Percentiles rank a stretch among this genome's conserved stretches.
phyloP scores from a whole-genome alignment of 2,113 vertebrate genomes.

The Rhabdornis inornatus region DNA sequence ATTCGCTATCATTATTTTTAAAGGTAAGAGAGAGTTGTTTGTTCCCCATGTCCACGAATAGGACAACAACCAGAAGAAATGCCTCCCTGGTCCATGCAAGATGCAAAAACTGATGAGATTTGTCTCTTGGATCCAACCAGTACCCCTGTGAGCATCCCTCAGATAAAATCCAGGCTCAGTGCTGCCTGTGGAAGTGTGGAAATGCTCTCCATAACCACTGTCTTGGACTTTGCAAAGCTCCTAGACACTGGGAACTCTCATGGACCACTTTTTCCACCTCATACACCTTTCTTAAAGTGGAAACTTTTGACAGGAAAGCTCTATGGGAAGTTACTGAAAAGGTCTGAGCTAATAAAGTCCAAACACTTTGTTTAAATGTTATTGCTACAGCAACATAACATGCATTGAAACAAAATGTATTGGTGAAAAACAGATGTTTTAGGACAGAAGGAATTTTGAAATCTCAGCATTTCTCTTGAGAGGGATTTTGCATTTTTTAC shows the following conservation, averaged over 20 bases:
- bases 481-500: neutral
- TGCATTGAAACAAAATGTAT: neutral
- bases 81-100: neutral
- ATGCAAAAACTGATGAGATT: neutral
- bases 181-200: neutral
- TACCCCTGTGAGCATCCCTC: neutral
- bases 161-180: neutral
- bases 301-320: neutral
- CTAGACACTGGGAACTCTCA: neutral
- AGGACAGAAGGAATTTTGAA: neutral
- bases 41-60: neutral
- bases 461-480: neutral
- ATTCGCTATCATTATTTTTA: neutral
- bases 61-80: neutral
- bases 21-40: neutral
- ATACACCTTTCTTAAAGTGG: neutral
- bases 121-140: neutral
- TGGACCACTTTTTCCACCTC: neutral
- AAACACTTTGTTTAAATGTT: neutral
- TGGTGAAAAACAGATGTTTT: neutral
- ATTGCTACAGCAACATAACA: constrained; percentile 1
- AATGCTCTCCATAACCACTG: neutral
- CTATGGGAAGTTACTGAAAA: neutral
- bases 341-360: neutral
- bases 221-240: neutral